Percentiles rank a stretch among this genome's conserved stretches.
Evolutionary conservation across 2,888 invertebrate genomes (phyloP).

Genomic region (Leptinotarsa peninsularis): DNA sequence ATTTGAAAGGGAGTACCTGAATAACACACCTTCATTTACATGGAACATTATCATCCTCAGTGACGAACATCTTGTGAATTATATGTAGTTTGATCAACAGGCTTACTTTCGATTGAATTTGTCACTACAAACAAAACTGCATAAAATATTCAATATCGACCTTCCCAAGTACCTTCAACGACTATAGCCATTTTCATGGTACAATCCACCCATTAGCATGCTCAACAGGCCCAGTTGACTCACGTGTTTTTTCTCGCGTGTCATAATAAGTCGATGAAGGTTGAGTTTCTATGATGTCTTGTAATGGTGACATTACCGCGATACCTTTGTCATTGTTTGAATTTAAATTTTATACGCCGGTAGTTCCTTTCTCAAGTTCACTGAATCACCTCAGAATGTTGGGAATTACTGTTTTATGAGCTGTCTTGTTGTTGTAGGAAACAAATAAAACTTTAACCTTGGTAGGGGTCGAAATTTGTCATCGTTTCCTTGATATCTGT

Average conservation of each 20-base stretch:
- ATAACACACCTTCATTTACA: too few relatives aligned
- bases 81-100: too few relatives aligned
- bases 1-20: too few relatives aligned
- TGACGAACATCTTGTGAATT: too few relatives aligned
- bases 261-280: neutral
- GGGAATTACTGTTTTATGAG: neutral
- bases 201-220: neutral
- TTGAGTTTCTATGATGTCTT: neutral
- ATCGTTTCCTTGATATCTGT: neutral
- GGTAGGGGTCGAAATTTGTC: neutral
- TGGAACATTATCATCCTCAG: too few relatives aligned
- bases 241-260: neutral
- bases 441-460: neutral
- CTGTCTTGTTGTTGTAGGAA: neutral
- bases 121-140: too few relatives aligned
- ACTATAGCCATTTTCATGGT: neutral
- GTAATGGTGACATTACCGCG: neutral
- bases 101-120: too few relatives aligned
- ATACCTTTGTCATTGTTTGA: neutral
- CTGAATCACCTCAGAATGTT: neutral
- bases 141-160: neutral
- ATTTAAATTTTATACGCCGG: neutral
- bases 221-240: neutral
- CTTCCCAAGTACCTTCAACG: neutral
- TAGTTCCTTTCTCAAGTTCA: neutral